Conservation (phyloP, 1,140 invertebrate species). For the Cyclargus thomasi region DNA sequence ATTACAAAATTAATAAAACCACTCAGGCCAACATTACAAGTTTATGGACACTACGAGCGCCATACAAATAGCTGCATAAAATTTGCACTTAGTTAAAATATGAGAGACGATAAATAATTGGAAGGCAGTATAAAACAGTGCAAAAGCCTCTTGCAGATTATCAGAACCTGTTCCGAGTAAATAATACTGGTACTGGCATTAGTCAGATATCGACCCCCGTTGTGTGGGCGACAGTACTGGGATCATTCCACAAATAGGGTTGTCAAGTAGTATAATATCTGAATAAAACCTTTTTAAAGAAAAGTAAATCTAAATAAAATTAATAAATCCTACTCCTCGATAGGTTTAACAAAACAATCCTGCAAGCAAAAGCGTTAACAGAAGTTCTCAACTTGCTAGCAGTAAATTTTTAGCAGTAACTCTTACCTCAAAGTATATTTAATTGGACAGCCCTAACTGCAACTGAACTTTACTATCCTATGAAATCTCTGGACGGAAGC, state of each 20-base stretch:
- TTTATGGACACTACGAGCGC: neutral
- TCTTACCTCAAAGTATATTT: neutral
- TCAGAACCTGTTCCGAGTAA: conserved; percentile 59
- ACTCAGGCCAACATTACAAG: neutral
- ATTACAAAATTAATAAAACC: neutral
- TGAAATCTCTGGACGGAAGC: conserved; percentile 28
- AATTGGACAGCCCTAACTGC: neutral
- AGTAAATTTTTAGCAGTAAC: neutral
- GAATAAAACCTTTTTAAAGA: neutral
- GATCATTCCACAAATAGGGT: conserved; percentile 20
- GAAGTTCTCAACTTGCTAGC: neutral
- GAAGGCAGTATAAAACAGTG: conserved; percentile 35
- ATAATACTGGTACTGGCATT: conserved; percentile 57
- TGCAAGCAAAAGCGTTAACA: neutral
- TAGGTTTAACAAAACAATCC: neutral
- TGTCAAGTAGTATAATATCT: neutral
- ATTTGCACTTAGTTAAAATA: conserved; percentile 29
- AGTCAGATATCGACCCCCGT: conserved; percentile 54
- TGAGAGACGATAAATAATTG: conserved; percentile 38
- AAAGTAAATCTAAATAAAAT: neutral
- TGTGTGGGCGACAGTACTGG: conserved; percentile 44
- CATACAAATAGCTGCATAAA: conserved; percentile 25
- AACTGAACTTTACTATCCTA: conserved; percentile 22
- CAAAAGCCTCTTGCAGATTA: conserved; percentile 45
- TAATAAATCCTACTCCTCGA: neutral